Conservation (phyloP, 2,113 vertebrate genomes). For the Mellivora capensis region DNA sequence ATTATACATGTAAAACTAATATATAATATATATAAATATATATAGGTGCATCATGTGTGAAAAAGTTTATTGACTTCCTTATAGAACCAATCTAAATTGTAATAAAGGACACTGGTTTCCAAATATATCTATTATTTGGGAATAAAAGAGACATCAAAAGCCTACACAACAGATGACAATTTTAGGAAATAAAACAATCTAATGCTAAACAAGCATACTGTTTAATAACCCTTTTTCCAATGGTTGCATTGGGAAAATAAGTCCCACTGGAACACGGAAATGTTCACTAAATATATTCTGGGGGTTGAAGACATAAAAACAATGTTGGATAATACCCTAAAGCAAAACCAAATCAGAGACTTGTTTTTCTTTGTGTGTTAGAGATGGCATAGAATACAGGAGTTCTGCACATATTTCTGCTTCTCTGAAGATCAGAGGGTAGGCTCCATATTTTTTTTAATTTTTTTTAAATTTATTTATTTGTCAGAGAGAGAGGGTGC, state of each 20-base stretch:
- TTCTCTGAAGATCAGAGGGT: neutral
- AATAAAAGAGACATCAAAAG: slow-evolving; percentile 11
- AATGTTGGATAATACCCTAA: neutral
- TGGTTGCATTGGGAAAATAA: neutral
- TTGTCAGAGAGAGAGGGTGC: too few relatives aligned
- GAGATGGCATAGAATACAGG: neutral
- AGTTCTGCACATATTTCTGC: neutral
- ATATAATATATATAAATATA: neutral
- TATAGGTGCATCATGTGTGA: neutral
- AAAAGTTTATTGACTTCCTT: neutral
- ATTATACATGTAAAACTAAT: neutral
- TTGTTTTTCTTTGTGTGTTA: neutral
- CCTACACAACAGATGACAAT: neutral
- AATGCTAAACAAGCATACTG: neutral
- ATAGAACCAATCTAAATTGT: neutral
- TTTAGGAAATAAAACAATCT: neutral
- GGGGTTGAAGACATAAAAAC: neutral
- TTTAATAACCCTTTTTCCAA: neutral
- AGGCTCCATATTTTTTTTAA: neutral
- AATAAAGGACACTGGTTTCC: neutral
- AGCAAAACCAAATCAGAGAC: neutral
- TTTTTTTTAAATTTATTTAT: too few relatives aligned
- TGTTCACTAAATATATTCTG: neutral
- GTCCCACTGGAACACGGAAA: neutral
- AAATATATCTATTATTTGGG: neutral